Percentiles rank a stretch among this genome's conserved stretches.
Conservation (phyloP, 92 coral and sea anemone genomes). For the Metridium senile region DNA sequence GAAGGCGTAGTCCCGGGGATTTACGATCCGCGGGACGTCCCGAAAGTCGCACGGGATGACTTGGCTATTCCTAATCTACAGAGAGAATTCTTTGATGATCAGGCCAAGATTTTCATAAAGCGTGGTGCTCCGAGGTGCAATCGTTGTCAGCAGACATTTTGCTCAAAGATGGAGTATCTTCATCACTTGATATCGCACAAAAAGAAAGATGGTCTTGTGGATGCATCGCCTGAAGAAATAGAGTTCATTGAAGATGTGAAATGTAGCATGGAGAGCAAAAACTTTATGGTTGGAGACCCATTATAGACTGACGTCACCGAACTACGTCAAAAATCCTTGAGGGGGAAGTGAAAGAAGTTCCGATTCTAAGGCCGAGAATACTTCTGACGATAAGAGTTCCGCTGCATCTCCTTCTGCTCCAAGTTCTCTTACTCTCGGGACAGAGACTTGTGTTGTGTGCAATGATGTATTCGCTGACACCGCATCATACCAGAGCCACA, state of each 20-base stretch:
- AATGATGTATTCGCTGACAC: conserved; percentile 64
- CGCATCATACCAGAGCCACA: conserved; percentile 61
- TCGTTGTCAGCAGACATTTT: conserved; percentile 78
- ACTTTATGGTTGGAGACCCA: not conserved
- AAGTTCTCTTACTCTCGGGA: not conserved
- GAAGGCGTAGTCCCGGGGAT: not conserved
- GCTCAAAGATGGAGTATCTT: conserved; percentile 85
- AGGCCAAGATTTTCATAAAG: conserved; percentile 45
- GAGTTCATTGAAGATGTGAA: conserved; percentile 37
- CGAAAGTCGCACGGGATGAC: conserved; percentile 9
- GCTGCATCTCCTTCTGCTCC: not conserved
- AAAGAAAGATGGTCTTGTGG: conserved; percentile 51
- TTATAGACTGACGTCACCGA: not conserved
- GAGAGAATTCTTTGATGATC: conserved; percentile 24
- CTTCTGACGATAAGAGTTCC: conserved; percentile 12
- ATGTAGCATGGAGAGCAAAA: conserved; percentile 10
- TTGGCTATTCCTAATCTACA: conserved; percentile 10
- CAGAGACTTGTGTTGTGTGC: conserved; percentile 69
- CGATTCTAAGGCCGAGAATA: not conserved
- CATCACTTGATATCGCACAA: conserved; percentile 86
- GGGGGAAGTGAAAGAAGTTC: not conserved
- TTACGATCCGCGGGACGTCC: not conserved
- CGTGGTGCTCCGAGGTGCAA: conserved; percentile 77
- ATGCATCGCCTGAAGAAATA: conserved; percentile 35
- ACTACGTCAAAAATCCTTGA: not conserved